Conservation (phyloP, 2,888 invertebrate genomes). For the Homarus gammarus region DNA sequence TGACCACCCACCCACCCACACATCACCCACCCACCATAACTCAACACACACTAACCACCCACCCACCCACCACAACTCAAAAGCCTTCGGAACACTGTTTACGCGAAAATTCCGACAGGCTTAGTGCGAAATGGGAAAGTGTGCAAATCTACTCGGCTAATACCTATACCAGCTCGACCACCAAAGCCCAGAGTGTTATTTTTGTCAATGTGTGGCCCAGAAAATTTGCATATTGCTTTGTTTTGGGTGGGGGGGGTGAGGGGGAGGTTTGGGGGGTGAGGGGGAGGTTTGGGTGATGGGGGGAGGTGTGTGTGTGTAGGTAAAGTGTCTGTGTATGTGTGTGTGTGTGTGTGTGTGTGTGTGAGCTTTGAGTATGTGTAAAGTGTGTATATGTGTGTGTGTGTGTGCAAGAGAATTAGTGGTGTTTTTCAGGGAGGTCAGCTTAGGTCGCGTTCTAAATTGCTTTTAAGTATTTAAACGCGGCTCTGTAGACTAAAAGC, state of each 20-base stretch:
- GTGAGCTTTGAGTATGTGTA: too few species aligned
- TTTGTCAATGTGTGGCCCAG: slow-evolving; percentile 15
- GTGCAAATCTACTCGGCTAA: slow-evolving; percentile 5
- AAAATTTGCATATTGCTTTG: slow-evolving; percentile 45
- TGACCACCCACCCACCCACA: too few species aligned
- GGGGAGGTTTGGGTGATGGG: not conserved
- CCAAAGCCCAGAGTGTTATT: slow-evolving; percentile 31
- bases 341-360: slow-evolving; percentile 10
- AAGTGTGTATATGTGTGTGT: too few species aligned
- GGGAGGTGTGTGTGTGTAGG: slow-evolving; percentile 20
- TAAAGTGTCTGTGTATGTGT: slow-evolving; percentile 31
- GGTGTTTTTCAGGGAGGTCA: too few species aligned
- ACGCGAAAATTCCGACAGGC: slow-evolving; percentile 25
- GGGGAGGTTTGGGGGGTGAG: not conserved
- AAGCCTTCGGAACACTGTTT: not conserved
- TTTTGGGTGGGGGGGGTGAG: slow-evolving; percentile 18
- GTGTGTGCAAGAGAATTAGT: too few species aligned
- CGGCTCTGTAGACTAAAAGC: slow-evolving; percentile 14
- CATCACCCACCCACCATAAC: not conserved
- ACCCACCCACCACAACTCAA: not conserved
- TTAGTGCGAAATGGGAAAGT: slow-evolving; percentile 26
- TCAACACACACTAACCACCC: not conserved
- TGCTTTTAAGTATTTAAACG: too few species aligned
- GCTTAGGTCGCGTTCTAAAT: too few species aligned
- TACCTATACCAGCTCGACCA: not conserved